Conservation (phyloP, 2,113 vertebrate species). For the Rhineura floridana region DNA sequence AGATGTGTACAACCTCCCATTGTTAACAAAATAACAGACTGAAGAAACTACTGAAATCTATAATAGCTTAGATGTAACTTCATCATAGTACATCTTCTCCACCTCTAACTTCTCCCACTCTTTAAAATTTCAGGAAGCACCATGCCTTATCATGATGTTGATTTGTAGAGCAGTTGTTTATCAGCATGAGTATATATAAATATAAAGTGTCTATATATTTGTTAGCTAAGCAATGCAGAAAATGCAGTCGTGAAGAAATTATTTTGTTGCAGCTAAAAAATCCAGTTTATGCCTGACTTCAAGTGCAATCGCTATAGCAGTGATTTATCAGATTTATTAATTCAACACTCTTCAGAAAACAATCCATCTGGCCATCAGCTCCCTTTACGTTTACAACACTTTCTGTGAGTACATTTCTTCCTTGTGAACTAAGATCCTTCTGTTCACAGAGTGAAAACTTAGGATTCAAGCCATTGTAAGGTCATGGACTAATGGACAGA, state of each 20-base stretch:
- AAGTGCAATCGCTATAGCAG: background rate
- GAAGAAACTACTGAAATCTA: no score
- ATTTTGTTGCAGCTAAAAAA: background rate
- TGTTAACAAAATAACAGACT: no score
- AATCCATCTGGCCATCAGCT: background rate
- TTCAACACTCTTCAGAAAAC: conserved; percentile 17
- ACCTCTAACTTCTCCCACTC: background rate
- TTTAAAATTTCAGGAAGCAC: background rate
- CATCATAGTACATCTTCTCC: background rate
- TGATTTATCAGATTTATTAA: background rate
- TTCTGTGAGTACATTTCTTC: background rate
- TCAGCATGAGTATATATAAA: background rate
- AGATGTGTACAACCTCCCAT: no score
- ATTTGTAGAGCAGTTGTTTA: background rate
- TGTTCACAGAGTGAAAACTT: background rate
- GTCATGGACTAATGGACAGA: background rate
- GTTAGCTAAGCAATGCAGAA: background rate
- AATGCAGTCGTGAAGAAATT: background rate
- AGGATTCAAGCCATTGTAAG: background rate
- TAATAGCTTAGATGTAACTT: background rate
- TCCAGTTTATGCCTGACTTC: conserved; percentile 5
- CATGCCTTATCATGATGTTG: background rate
- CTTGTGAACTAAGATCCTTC: background rate
- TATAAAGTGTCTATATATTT: background rate
- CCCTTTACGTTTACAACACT: background rate